Conservation (phyloP, 2,113 vertebrate species). For the Dasypus novemcinctus region DNA sequence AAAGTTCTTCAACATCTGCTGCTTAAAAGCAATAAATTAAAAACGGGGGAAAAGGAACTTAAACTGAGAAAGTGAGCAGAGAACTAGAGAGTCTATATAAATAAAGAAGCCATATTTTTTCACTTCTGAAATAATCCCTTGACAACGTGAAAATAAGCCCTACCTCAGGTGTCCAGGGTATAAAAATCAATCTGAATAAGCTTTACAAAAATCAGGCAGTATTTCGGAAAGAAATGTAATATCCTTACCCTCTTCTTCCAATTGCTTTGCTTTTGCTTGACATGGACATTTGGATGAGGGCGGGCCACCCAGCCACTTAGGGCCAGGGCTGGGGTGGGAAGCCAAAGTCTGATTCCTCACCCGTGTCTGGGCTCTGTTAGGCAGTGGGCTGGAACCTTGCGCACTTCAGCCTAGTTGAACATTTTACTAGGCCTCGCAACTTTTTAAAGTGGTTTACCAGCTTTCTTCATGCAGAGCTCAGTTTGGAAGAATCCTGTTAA, state of each 20-base stretch:
- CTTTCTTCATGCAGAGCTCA: background rate
- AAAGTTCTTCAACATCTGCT: slow-evolving; percentile 65
- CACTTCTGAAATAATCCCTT: slow-evolving; percentile 46
- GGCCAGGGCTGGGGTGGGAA: rapidly evolving
- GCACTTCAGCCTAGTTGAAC: rapidly evolving
- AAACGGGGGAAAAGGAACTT: background rate
- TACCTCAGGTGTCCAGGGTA: background rate
- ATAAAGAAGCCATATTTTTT: background rate
- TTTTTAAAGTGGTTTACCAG: background rate
- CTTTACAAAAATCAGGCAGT: background rate
- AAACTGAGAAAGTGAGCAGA: background rate
- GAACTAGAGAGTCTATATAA: background rate
- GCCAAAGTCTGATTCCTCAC: background rate
- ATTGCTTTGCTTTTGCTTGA: background rate
- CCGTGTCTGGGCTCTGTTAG: background rate
- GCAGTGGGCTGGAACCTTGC: background rate
- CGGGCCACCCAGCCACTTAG: rapidly evolving
- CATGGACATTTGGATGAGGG: rapidly evolving
- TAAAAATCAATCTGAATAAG: slow-evolving; percentile 31
- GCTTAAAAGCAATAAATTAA: slow-evolving; percentile 56
- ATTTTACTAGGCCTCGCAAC: background rate
- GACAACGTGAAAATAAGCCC: slow-evolving; percentile 34
- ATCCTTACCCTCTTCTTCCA: background rate
- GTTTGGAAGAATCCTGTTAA: background rate
- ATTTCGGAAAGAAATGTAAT: background rate